These are phyloP conservation scores for Metallyticus violacea DNA, from an alignment of 2,888 invertebrate species.

Conservation along the genomic window DNA sequence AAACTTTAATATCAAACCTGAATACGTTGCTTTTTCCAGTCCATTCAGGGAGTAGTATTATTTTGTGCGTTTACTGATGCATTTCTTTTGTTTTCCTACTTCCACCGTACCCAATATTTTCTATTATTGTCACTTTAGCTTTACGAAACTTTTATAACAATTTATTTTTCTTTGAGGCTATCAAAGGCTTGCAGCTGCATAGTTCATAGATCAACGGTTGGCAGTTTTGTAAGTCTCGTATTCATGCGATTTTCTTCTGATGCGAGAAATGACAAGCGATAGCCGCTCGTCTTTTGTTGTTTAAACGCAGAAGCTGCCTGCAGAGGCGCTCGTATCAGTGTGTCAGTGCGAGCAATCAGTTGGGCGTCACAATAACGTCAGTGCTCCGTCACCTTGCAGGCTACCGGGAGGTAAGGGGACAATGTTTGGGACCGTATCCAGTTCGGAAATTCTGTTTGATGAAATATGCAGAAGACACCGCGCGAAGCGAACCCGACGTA, in stretches of 20 bases:
- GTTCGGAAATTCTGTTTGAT: conserved; percentile 20
- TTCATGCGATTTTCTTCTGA: neutral
- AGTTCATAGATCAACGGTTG: neutral
- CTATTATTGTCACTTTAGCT: no score
- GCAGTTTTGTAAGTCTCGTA: neutral
- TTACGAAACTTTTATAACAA: no score
- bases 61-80: no score
- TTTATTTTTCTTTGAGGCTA: neutral
- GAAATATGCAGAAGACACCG: conserved; percentile 13
- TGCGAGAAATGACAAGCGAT: neutral
- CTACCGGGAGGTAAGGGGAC: neutral
- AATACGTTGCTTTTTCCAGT: no score
- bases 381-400: neutral
- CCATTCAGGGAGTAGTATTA: no score
- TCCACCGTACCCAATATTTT: no score
- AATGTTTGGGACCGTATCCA: neutral
- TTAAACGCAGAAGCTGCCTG: neutral
- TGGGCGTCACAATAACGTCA: neutral
- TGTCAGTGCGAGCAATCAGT: neutral
- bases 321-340: neutral
- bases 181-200: neutral
- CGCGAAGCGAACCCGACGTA: neutral
- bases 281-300: neutral
- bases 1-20: no score
- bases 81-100: no score